These are phyloP conservation scores for Trichogramma pretiosum DNA, from an alignment of 1,140 invertebrate genomes.

Conservation along the genomic window DNA sequence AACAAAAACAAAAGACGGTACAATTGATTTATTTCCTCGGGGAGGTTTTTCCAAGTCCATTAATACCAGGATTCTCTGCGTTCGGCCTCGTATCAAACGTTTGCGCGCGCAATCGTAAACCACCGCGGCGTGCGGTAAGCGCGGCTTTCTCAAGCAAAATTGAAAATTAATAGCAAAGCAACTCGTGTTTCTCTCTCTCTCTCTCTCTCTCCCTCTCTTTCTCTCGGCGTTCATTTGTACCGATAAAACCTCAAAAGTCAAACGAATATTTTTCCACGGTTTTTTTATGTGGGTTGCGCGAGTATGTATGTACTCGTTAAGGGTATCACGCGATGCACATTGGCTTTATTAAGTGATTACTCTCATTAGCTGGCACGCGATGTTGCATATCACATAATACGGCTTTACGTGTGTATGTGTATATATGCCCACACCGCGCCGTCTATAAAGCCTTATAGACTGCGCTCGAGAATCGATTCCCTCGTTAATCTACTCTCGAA, in stretches of 20 bases:
- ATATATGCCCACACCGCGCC: neutral
- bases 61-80: too few relatives aligned
- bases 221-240: too few relatives aligned
- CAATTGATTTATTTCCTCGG: too few relatives aligned
- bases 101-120: too few relatives aligned
- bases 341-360: slow-evolving; percentile 45
- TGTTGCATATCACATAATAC: slow-evolving; percentile 34
- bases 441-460: too few relatives aligned
- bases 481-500: too few relatives aligned
- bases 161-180: slow-evolving; percentile 3
- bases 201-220: neutral
- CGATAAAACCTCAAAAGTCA: slow-evolving; percentile 29
- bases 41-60: too few relatives aligned
- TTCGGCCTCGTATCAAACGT: too few relatives aligned
- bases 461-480: too few relatives aligned
- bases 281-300: too few relatives aligned
- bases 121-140: too few relatives aligned
- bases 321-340: slow-evolving; percentile 40
- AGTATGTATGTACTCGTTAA: slow-evolving; percentile 16
- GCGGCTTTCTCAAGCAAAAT: neutral
- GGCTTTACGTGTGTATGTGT: neutral
- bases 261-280: slow-evolving; percentile 43
- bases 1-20: too few relatives aligned
- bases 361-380: slow-evolving; percentile 44
- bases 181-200: neutral